A percentile compares a stretch with the other conserved stretches of the same genome.
Conservation (phyloP, 2,113 vertebrate species). For the Blennius ocellaris region DNA sequence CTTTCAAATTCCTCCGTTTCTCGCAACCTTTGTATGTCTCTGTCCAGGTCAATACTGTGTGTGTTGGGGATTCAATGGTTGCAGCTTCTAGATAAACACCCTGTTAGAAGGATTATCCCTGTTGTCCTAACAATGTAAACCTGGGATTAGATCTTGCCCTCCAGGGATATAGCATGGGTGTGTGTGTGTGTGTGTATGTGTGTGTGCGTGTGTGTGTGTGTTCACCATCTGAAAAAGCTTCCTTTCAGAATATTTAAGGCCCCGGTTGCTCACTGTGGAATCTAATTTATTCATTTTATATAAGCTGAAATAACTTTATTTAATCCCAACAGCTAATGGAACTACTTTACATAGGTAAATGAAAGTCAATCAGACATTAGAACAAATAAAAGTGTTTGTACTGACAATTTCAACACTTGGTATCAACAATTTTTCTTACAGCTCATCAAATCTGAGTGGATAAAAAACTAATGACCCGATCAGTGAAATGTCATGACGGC, state of each 20-base stretch:
- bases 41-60: conserved; percentile 78
- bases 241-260: conserved; percentile 12
- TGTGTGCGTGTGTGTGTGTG: conserved; percentile 1
- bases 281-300: not conserved
- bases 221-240: conserved; percentile 12
- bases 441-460: too few species aligned
- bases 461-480: too few species aligned
- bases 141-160: conserved; percentile 73
- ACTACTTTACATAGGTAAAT: not conserved
- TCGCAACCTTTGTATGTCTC: conserved; percentile 18
- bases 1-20: conserved; percentile 10
- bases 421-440: too few species aligned
- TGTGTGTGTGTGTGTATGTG: conserved; percentile 30
- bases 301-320: not conserved
- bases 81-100: conserved; percentile 84
- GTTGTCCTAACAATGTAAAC: conserved; percentile 86
- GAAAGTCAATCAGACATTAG: not conserved
- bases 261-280: not conserved
- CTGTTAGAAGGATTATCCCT: conserved; percentile 85
- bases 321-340: not conserved
- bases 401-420: too few species aligned
- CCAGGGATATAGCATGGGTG: conserved; percentile 51
- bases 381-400: not conserved
- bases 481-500: too few species aligned
- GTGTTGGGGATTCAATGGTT: conserved; percentile 79